Conservation (phyloP, 1,140 invertebrate species). For the Drosophila busckii region DNA sequence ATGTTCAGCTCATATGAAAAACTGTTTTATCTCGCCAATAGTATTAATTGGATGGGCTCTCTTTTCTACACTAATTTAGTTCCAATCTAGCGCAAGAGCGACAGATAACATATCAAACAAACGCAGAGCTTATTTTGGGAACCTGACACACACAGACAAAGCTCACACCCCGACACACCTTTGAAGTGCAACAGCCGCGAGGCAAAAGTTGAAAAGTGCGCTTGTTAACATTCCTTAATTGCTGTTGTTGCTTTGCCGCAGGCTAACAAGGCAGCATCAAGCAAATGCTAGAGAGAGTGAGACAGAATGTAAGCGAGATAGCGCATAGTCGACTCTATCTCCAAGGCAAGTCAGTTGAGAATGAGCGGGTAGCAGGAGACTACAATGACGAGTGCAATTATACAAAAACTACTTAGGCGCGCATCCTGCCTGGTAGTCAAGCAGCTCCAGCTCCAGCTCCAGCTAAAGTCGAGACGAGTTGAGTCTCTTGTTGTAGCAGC, state of each 20-base stretch:
- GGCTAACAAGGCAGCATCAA: too few species aligned
- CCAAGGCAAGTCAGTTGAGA: too few species aligned
- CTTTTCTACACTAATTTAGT: too few species aligned
- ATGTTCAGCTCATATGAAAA: too few species aligned
- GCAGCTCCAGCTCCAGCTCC: conserved; percentile 14
- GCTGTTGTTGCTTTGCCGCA: conserved; percentile 62
- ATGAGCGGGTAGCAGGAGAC: conserved; percentile 30
- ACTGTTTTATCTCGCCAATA: too few species aligned
- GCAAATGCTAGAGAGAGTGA: not conserved
- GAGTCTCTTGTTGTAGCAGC: not conserved
- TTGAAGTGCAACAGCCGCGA: conserved; percentile 69
- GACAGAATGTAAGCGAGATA: not conserved
- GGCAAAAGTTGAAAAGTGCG: conserved; percentile 75
- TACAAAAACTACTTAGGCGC: conserved; percentile 76
- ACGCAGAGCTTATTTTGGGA: too few species aligned
- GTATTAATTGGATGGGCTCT: too few species aligned
- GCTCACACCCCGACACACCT: conserved; percentile 41
- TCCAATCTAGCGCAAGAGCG: too few species aligned
- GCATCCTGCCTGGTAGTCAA: conserved; percentile 49
- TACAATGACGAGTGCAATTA: conserved; percentile 77
- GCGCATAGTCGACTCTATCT: too few species aligned
- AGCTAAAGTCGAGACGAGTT: conserved; percentile 4
- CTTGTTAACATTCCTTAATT: conserved; percentile 78
- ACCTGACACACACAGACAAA: not conserved
- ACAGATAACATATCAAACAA: not conserved